Evolutionary conservation across 2,888 invertebrate species (phyloP), one percentile per base, ranked within the genome.

Genomic region (Rhagophthalmus giganteus): DNA sequence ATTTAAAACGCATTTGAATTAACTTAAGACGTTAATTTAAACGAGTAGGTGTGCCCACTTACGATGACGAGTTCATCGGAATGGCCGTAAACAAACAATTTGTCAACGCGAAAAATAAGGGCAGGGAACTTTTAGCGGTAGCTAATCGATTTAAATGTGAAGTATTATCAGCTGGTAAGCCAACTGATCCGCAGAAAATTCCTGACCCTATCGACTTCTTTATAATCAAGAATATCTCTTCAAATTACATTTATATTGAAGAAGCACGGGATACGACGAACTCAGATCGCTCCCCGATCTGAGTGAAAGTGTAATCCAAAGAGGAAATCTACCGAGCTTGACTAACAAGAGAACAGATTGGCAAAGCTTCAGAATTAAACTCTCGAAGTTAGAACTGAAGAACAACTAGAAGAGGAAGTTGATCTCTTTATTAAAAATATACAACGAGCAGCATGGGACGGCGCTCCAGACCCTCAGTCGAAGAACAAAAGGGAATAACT

Each of bases 331-430:
- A 24, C 24, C 24, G 24, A 24, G 24, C 6, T 25, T 45, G 10
- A 35, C 30, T 37, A 32, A 44, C 6, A 34, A 11, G 11, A 20
- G 12, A 13, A 35, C 24, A 32, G 41, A 32, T 32, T 42, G 42
- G 35, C 4, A 15, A 27, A 45, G 45, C 37, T 45, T 45, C 24
- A 37, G 37, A 28, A 13, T 45, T 7, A n/a, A n/a, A n/a, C n/a
- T n/a, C n/a, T n/a, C n/a, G n/a, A n/a, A n/a, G n/a, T n/a, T n/a
- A n/a, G n/a, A n/a, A n/a, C n/a, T n/a, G n/a, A n/a, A n/a, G n/a
- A n/a, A n/a, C 12, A 35, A 14, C 32, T 47, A 25, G 40, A n/a
- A n/a, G n/a, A n/a, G n/a, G n/a, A n/a, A n/a, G 28, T 14, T 4
- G 33, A 39, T 33, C 10, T 26, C 1, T 31, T 31, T 31, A 32